phyloP scores from a whole-genome alignment of 2,888 invertebrate genomes.

The Gerosis bhagava region DNA sequence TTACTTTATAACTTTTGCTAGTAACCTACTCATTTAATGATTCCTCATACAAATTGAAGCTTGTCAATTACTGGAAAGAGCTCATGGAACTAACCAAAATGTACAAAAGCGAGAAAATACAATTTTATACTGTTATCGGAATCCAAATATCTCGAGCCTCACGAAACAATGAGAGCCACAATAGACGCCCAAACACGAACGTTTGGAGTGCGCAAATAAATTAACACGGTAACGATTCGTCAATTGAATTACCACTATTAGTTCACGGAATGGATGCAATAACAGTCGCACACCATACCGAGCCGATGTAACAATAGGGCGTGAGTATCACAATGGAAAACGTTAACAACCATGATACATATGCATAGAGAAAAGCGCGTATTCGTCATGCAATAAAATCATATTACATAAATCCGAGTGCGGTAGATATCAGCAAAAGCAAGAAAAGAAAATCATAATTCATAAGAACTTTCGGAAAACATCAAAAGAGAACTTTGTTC shows the following conservation, averaged over 20 bases:
- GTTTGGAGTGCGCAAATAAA: constrained; percentile 19
- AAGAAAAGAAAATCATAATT: constrained; percentile 23
- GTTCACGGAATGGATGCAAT: constrained; percentile 10
- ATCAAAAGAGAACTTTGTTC: constrained; percentile 14
- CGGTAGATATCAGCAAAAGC: background rate
- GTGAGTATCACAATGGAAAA: constrained; percentile 14
- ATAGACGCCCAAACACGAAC: constrained; percentile 11
- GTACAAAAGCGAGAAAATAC: no score
- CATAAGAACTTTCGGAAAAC: constrained; percentile 17
- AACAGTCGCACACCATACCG: background rate
- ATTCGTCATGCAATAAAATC: constrained; percentile 3
- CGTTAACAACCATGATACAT: constrained; percentile 4
- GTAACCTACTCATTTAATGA: no score
- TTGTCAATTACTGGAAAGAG: no score
- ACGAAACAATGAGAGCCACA: no score
- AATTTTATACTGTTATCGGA: no score
- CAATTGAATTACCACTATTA: constrained; percentile 26
- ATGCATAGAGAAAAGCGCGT: background rate
- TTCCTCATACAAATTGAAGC: no score
- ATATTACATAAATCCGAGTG: constrained; percentile 2
- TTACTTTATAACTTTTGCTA: no score
- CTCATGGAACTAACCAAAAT: no score
- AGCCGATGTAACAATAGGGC: constrained; percentile 11
- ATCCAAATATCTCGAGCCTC: no score
- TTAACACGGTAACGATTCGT: constrained; percentile 23